Base-by-base conservation (phyloP, 2,888 invertebrate genomes). In the Cactoblastis cactorum region DNA sequence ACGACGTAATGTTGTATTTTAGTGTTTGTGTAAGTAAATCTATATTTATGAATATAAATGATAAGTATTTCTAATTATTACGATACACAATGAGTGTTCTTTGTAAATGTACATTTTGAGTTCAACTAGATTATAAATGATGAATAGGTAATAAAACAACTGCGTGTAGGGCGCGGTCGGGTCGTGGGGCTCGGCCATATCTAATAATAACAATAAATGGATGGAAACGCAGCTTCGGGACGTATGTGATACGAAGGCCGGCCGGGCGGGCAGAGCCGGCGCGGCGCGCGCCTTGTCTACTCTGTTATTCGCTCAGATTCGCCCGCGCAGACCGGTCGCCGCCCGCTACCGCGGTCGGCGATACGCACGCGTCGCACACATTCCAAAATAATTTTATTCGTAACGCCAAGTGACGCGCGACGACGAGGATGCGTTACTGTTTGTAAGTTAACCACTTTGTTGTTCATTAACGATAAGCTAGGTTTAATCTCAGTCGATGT, bases 391-490 rank as follows among this genome's bases (percentile, higher is more conserved):
- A 79, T 76, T 72, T 72, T 77, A 69, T 71, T 73, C 67, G 77
- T 79, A 78, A 78, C 77, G 78, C 74, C 66, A 71, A 60, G 75
- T 74, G 80, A 71, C 77, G 77, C 78, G 77, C 73, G 71, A 71
- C 75, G 63, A 65, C 66, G 63, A 68, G n/a, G n/a, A 64, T 73
- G 81, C 83, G 82, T 78, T 78, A 71, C 80, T 72, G 69, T 73
- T 76, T 83, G 78, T 83, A 81, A 80, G 80, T 86, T 87, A 85
- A 86, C 88, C 88, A 88, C 87, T 84, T 81, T 86, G 87, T 85
- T 88, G 88, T 88, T 88, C 88, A 88, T 87, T 87, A 88, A 81
- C 78, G 82, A 77, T 88, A 88, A 88, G 88, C 81, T 88, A 88
- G 87, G 67, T 80, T 82, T 86, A 88, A 86, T 85, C 80, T 87